Conservation (phyloP, 1,140 invertebrate species). For the Ladona fulva region DNA sequence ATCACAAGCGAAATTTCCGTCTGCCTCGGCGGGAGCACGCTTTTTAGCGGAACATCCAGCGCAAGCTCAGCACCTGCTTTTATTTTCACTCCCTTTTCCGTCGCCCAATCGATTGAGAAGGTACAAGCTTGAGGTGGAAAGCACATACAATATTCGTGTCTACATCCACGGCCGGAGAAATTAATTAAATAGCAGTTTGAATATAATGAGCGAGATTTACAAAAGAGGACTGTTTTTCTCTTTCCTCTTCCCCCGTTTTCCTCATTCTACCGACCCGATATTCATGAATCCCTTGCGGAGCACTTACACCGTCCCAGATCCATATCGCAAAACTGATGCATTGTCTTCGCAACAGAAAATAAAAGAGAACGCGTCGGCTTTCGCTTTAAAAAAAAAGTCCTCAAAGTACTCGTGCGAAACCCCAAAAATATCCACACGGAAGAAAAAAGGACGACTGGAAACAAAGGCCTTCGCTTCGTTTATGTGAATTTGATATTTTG, state of each 20-base stretch:
- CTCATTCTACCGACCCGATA: neutral
- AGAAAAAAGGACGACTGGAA: neutral
- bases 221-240: neutral
- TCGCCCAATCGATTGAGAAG: neutral
- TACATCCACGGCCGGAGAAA: neutral
- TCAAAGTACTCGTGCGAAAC: neutral
- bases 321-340: neutral
- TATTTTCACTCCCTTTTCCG: neutral
- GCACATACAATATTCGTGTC: neutral
- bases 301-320: neutral
- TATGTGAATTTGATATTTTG: constrained; percentile 2
- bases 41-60: too few species aligned
- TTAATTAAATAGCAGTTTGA: neutral
- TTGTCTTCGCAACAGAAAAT: neutral
- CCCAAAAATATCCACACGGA: neutral
- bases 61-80: too few species aligned
- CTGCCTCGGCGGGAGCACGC: too few species aligned
- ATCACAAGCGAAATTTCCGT: too few species aligned
- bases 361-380: neutral
- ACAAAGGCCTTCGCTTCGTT: neutral
- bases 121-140: neutral
- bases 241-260: neutral
- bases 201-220: neutral
- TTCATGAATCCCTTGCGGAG: neutral
- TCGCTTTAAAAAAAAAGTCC: neutral